Base-by-base conservation (phyloP, 2,113 vertebrate genomes). In the Hiodon tergisus region DNA sequence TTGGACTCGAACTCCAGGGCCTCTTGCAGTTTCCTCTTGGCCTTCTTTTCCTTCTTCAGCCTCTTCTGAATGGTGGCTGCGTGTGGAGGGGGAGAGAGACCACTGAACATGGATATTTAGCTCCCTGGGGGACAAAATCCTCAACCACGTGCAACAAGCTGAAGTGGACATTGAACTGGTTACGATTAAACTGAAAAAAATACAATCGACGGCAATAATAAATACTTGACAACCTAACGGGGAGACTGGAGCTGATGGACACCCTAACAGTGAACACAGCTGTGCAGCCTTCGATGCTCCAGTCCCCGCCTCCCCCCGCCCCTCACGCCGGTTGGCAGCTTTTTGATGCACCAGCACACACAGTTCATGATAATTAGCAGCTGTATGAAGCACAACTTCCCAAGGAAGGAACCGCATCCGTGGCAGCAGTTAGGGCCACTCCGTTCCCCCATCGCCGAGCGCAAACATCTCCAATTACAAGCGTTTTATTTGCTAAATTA, bases 11-110 rank as follows among this genome's bases (percentile, higher is more conserved):
- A 94, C 83, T 94, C 93, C 81, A 98, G 83, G 52, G 91, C 95
- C 84, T 97, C 95, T 79, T 95, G 95, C 80, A 98, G 88, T 93
- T 94, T 97, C 90, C 94, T 94, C 86, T 96, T 97, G 0, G 89
- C 90, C 83, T 94, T 97, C 84, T 95, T 97, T 87, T 96, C 95
- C 86, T 95, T 95, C 88, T 95, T 95, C 87, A 95, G 88, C 77
- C 93, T 92, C 84, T 94, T 95, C 83, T 95, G 94, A 86, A 95
- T 95, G 78, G 90, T 94, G 79, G 87, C 95, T 97, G 85, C 17
- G 86, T 85, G 50, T 60, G 46, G 55, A 82, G 73, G 66, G 0
- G 5, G 77, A 83, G 80, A 3, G 13, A 77, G 66, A 47, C 50
- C 3, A 31, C 31, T 31, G 31, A 31, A 31, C 31, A 31, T 31